These are phyloP conservation scores for Siderastrea radians DNA, from an alignment of 92 coral and sea anemone genomes.

Conservation along the genomic window DNA sequence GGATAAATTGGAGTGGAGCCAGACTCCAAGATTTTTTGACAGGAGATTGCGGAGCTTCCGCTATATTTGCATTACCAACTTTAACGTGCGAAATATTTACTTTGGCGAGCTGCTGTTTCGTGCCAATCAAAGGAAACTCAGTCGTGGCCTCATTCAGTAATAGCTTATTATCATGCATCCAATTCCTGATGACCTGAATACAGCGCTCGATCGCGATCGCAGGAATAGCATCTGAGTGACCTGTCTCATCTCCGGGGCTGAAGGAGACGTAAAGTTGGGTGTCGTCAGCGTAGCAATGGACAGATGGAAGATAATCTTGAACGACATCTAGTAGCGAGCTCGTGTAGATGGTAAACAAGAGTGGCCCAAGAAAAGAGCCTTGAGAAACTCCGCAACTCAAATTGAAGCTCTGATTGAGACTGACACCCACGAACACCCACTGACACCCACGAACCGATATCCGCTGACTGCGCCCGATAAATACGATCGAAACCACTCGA, in stretches of 20 bases:
- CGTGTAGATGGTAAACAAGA: conserved; percentile 30
- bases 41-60: background rate
- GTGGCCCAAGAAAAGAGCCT: conserved; percentile 58
- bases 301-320: conserved; percentile 22
- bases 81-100: background rate
- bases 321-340: conserved; percentile 34
- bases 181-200: conserved; percentile 6
- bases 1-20: conserved; percentile 24
- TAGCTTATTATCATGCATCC: conserved; percentile 20
- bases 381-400: conserved; percentile 44
- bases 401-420: conserved; percentile 19
- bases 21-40: conserved; percentile 19
- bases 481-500: conserved; percentile 16
- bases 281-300: conserved; percentile 45
- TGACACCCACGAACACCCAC: conserved; percentile 49
- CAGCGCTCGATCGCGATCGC: conserved; percentile 22
- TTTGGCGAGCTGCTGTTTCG: conserved; percentile 18
- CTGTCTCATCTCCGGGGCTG: background rate
- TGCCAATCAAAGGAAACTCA: conserved; percentile 23
- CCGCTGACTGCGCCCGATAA: conserved; percentile 26
- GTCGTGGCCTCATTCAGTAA: background rate
- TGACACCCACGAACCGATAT: conserved; percentile 44
- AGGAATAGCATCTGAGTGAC: conserved; percentile 22
- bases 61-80: conserved; percentile 10
- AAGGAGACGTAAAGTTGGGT: conserved; percentile 8